A percentile compares a stretch with the other conserved stretches of the same genome.
These are phyloP conservation scores for Willowsia nigromaculata DNA, from an alignment of 2,888 invertebrate genomes.

Conservation along the genomic window DNA sequence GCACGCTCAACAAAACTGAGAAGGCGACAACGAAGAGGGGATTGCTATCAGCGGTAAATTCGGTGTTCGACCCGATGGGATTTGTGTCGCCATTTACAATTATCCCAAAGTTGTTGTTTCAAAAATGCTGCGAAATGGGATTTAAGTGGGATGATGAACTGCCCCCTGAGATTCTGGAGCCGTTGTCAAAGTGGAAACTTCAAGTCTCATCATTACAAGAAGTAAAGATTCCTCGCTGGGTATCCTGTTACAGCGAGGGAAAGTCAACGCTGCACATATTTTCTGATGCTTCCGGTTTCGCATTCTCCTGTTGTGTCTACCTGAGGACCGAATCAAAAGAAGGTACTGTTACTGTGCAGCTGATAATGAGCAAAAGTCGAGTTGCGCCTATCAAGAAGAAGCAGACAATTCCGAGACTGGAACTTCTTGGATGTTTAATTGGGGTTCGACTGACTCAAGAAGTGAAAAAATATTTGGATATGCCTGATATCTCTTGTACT, in stretches of 20 bases:
- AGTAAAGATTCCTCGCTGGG: neutral
- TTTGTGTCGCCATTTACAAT: neutral
- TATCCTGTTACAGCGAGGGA: neutral
- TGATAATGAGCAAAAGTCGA: neutral
- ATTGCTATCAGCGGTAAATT: neutral
- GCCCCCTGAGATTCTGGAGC: neutral
- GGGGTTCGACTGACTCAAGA: neutral
- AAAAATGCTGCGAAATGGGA: neutral
- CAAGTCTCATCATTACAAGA: neutral
- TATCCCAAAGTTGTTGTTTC: neutral
- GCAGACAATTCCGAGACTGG: neutral
- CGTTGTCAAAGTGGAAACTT: neutral
- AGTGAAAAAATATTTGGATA: conserved; percentile 36
- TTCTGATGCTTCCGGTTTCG: conserved; percentile 12
- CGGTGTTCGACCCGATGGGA: neutral
- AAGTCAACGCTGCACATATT: neutral
- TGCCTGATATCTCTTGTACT: neutral
- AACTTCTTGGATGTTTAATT: neutral
- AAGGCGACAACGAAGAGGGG: neutral
- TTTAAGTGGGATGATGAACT: neutral
- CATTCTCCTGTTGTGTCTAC: conserved; percentile 66
- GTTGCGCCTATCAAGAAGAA: neutral
- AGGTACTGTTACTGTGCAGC: neutral
- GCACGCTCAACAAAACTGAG: neutral
- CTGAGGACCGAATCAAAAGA: neutral